Evolutionary conservation across 1,140 invertebrate genomes (phyloP).

Genomic region (Drosophila subobscura): DNA sequence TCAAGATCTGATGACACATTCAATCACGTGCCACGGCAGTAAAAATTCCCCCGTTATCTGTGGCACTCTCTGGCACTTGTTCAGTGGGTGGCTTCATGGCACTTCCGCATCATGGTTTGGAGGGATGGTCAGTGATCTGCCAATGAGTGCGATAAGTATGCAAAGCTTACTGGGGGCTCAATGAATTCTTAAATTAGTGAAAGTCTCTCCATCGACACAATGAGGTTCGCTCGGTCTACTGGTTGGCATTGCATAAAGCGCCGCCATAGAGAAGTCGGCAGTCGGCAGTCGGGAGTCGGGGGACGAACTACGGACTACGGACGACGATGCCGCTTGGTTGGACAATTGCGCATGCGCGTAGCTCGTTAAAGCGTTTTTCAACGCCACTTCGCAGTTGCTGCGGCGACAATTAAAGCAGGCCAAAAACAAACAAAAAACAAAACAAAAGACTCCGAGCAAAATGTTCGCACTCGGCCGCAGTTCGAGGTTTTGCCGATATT

Average conservation of each 20-base stretch:
- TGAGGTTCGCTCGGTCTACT: slow-evolving; percentile 14
- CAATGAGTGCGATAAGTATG: slow-evolving; percentile 38
- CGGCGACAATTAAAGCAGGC: slow-evolving; percentile 66
- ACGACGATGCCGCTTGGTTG: slow-evolving; percentile 56
- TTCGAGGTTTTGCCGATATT: slow-evolving; percentile 4
- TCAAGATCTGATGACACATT: too few relatives aligned
- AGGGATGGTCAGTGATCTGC: slow-evolving; percentile 12
- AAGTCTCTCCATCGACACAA: slow-evolving; percentile 53
- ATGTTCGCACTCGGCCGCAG: not conserved
- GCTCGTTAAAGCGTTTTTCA: slow-evolving; percentile 68
- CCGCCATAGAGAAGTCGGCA: not conserved
- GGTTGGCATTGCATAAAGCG: slow-evolving; percentile 54
- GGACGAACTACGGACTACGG: not conserved
- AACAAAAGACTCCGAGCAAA: slow-evolving; percentile 21
- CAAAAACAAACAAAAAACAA: not conserved
- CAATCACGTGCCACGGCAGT: too few relatives aligned
- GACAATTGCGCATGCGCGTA: slow-evolving; percentile 79
- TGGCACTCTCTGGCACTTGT: not conserved
- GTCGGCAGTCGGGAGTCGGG: not conserved
- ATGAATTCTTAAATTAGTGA: slow-evolving; percentile 78
- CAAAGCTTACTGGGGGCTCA: slow-evolving; percentile 47
- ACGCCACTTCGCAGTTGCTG: slow-evolving; percentile 5
- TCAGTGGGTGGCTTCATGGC: slow-evolving; percentile 10
- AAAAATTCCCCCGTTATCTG: not conserved
- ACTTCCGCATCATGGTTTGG: slow-evolving; percentile 37